Evolutionary conservation across 1,140 invertebrate species (phyloP), one percentile per base, ranked within the genome.

Genomic region (Colletes latitarsis): DNA sequence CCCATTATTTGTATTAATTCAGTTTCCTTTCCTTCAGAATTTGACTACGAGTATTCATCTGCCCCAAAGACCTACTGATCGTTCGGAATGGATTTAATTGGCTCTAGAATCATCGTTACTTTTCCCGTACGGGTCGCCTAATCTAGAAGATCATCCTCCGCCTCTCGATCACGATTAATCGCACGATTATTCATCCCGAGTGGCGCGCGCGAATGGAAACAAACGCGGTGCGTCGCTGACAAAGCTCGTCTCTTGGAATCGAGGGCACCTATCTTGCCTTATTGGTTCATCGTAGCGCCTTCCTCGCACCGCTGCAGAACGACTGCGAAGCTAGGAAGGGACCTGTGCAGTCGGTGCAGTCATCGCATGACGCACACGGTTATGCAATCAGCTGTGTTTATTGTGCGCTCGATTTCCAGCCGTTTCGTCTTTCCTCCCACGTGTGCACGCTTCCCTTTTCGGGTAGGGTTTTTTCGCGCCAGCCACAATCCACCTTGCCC

Each of bases 221-320:
- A 82, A 68, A 63, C 39, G 66, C 55, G 62, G 6, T 30, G 19
- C 15, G 30, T 19, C 49, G 39, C 69, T 68, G 72, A 79, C 69
- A 79, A 79, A 79, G 70, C 49, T 39, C 52, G 30, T 63, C 52
- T 55, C 55, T 41, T 57, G n/a, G 77, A 80, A 89, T 90, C 81
- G 86, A 87, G 91, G 84, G 87, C 88, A 91, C 78, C 86, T 88
- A 88, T 91, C 86, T 90, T 86, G 73, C 91, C 91, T 91, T 92
- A 91, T 92, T 89, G 87, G 90, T 85, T 72, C 83, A 75, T 85
- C 80, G 52, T 43, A 76, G 76, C 60, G 62, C 63, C 77, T 81
- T 76, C 68, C 55, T 63, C 64, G 82, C 55, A 43, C 43, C 43
- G 74, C 66, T 68, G 53, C 10, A 10, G 49, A 49, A 12, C 49